Conservation (phyloP, 2,888 invertebrate genomes). For the Strigamia transsilvanica region DNA sequence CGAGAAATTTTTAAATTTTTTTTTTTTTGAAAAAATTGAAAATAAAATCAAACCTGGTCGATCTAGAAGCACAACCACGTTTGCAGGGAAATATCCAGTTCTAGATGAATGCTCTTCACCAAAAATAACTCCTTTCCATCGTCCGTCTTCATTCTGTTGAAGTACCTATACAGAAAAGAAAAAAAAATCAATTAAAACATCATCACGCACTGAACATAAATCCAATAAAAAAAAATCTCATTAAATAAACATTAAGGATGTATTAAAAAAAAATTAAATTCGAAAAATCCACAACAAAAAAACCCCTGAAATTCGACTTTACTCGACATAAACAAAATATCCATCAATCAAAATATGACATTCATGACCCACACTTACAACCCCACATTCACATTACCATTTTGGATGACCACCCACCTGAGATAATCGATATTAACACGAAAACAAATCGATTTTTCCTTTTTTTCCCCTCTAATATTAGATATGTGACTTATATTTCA, state of each 20-base stretch:
- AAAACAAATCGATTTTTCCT: too few species aligned
- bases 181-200: conserved; percentile 24
- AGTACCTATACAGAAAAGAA: conserved; percentile 61
- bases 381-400: not conserved
- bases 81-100: conserved; percentile 64
- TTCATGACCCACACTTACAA: conserved; percentile 9
- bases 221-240: not conserved
- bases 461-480: too few species aligned
- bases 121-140: conserved; percentile 64
- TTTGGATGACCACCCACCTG: not conserved
- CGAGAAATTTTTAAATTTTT: not conserved
- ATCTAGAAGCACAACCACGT: conserved; percentile 57
- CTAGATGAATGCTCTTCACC: conserved; percentile 63
- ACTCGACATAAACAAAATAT: not conserved
- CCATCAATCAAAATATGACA: not conserved
- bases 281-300: not conserved
- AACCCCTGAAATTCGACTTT: not conserved
- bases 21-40: not conserved
- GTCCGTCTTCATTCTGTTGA: conserved; percentile 63
- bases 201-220: conserved; percentile 20
- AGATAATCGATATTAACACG: not conserved
- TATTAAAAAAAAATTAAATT: not conserved
- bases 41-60: conserved; percentile 54
- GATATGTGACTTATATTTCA: too few species aligned
- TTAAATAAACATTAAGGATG: not conserved